phyloP scores from a whole-genome alignment of 2,113 vertebrate species.

The Epinephelus lanceolatus region DNA sequence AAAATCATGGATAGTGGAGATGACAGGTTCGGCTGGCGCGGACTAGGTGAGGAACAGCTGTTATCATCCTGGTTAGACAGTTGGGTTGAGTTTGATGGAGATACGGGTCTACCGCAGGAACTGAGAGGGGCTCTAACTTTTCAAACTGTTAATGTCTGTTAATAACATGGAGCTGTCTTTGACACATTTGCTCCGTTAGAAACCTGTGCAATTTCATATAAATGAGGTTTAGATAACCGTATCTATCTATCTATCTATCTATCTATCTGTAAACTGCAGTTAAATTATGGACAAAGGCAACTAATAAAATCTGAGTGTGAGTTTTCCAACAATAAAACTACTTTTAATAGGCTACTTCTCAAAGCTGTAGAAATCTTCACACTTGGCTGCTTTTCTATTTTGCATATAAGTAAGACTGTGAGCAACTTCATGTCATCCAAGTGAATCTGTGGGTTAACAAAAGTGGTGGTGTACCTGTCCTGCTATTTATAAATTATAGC shows the following conservation, averaged over 20 bases:
- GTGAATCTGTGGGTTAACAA: not conserved
- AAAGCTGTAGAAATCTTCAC: not conserved
- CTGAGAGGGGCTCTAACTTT: no score
- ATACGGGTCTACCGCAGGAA: not conserved
- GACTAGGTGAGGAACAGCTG: slow-evolving; percentile 80
- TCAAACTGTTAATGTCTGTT: not conserved
- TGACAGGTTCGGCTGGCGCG: slow-evolving; percentile 84
- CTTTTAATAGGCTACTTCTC: no score
- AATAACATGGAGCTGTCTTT: not conserved
- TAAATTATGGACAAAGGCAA: no score
- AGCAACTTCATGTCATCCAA: not conserved
- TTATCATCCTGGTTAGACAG: not conserved
- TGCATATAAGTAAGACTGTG: not conserved
- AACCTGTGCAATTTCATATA: no score
- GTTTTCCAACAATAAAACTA: no score
- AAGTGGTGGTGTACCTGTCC: no score
- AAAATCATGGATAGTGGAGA: slow-evolving; percentile 83
- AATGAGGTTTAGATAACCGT: no score
- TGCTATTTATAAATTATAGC: not conserved
- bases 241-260: no score
- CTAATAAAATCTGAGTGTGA: no score
- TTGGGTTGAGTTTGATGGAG: not conserved
- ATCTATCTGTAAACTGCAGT: no score
- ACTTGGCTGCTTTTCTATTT: not conserved
- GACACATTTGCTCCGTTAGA: no score